Evolutionary conservation across 2,797 vertebrate species (phyloP).

Genomic region (Kryptolebias ocellatus): DNA sequence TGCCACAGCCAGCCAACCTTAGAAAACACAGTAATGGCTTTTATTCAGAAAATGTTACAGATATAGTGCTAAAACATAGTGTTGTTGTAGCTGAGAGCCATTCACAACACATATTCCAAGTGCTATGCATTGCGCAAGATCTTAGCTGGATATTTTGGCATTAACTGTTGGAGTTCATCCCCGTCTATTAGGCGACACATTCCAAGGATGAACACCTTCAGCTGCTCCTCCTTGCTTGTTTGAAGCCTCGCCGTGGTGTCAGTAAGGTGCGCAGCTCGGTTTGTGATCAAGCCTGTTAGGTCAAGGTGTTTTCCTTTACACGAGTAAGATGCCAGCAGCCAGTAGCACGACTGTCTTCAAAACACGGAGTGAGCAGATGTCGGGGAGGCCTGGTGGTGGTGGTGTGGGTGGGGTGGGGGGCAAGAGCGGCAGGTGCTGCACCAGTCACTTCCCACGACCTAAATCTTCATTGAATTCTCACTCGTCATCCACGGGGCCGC

Average conservation of each 20-base stretch:
- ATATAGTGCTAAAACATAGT: too few relatives aligned
- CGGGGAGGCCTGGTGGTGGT: constrained; percentile 15
- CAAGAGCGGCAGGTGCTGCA: constrained; percentile 3
- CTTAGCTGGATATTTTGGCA: too few relatives aligned
- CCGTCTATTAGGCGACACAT: constrained; percentile 10
- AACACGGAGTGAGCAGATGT: constrained; percentile 58
- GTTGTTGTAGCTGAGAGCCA: too few relatives aligned
- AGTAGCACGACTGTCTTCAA: constrained; percentile 28
- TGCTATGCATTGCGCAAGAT: too few relatives aligned
- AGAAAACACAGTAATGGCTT: too few relatives aligned
- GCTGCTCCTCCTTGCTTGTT: constrained; percentile 12
- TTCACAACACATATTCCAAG: too few relatives aligned
- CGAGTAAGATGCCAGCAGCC: constrained; percentile 32
- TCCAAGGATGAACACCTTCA: constrained; percentile 14
- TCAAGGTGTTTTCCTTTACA: constrained; percentile 52
- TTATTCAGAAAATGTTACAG: too few relatives aligned
- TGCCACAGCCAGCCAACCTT: too few relatives aligned
- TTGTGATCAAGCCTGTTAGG: constrained; percentile 49
- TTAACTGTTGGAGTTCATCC: neutral
- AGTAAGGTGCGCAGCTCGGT: constrained; percentile 24
- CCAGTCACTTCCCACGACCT: constrained; percentile 66
- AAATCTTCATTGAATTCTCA: constrained; percentile 66
- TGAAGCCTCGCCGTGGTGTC: constrained; percentile 24
- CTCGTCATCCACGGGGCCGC: constrained; percentile 43
- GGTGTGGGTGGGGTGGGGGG: neutral